Conservation (phyloP, 2,888 invertebrate genomes). For the Sesia apiformis region DNA sequence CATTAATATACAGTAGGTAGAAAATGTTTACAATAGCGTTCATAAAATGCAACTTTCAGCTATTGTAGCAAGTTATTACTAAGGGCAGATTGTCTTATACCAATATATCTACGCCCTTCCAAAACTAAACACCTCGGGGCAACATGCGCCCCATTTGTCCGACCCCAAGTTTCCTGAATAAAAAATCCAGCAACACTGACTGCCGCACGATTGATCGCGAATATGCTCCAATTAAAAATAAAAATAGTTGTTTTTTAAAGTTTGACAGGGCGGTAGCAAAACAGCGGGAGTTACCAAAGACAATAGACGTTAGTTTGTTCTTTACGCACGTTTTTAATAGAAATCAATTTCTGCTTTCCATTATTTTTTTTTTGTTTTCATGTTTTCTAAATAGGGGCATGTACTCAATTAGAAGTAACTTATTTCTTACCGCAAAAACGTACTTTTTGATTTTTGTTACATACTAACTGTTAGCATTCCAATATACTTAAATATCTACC, state of each 20-base stretch:
- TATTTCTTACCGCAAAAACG: no score
- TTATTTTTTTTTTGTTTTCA: no score
- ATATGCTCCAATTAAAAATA: constrained; percentile 69
- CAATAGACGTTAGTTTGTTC: background rate
- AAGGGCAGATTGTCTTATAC: constrained; percentile 55
- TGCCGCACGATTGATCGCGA: constrained; percentile 40
- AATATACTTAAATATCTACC: no score
- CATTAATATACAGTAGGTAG: no score
- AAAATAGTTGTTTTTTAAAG: background rate
- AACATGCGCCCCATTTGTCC: constrained; percentile 27
- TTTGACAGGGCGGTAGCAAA: background rate
- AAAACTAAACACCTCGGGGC: constrained; percentile 63
- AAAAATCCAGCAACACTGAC: constrained; percentile 30
- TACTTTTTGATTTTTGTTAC: no score
- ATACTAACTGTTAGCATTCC: no score
- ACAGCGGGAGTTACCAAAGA: background rate
- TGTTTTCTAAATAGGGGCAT: background rate
- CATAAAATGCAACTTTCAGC: background rate
- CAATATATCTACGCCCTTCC: constrained; percentile 49
- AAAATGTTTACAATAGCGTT: background rate
- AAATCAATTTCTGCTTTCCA: no score
- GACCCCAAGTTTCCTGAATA: constrained; percentile 28
- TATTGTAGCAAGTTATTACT: background rate
- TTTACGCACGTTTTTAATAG: background rate
- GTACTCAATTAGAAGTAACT: background rate